Base-by-base conservation (phyloP, 2,113 vertebrate genomes). In the Clupea harengus region DNA sequence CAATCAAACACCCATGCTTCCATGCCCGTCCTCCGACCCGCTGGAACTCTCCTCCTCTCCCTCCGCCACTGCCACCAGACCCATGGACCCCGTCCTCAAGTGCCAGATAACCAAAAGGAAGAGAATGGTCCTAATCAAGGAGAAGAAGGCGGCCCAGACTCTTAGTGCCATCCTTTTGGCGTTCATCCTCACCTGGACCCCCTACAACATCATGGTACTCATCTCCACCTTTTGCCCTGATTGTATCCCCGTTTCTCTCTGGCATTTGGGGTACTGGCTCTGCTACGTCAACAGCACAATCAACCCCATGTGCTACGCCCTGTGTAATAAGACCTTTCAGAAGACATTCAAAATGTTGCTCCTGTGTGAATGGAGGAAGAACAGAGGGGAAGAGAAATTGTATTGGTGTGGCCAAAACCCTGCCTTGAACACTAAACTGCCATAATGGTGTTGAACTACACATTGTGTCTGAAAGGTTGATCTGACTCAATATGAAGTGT, bases 171-270 rank as follows among this genome's bases (percentile, higher is more conserved):
- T 99, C 91, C 96, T 99, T 52, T 93, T 99, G 92, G 97, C 98
- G 45, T 99, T 99, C 92, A 98, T 99, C 91, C 94, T 99, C 84
- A 99, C 98, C 0, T 99, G 98, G 98, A 99, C 98, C 22, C 98
- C 98, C 0, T 99, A 99, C 90, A 99, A 99, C 92, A 99, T 99
- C 90, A 99, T 99, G 98, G 98, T 99, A 87, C 95, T 99, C 88
- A 96, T 99, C 87, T 99, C 98, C 64, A 99, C 98, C 15, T 99
- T 99, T 94, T 99, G 98, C 78, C 93, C 93, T 17, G 91, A 96
- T 57, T 99, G 98, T 90, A 97, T 99, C 89, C 98, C 98, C 0
- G 83, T 92, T 81, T 95, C 96, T 10, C 92, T 99, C n/a, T 99
- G 98, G 98, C 97, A 99, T 91, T 92, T 99, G 91, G 98, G 98